Conservation (phyloP, 2,797 vertebrate genomes). For the Enteromius fasciolatus region DNA sequence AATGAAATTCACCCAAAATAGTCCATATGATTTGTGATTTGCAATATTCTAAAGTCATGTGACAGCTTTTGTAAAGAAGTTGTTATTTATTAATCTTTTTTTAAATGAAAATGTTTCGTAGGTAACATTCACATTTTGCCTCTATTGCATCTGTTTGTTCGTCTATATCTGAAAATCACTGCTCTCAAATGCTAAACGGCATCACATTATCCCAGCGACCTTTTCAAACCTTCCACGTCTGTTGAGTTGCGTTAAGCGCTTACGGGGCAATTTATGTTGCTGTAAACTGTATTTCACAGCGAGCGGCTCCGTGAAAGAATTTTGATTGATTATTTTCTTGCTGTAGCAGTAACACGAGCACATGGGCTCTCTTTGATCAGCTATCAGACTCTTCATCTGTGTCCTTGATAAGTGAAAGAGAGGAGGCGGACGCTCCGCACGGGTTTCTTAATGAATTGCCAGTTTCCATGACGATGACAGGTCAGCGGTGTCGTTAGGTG, state of each 20-base stretch:
- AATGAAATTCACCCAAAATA: background rate
- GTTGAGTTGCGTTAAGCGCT: background rate
- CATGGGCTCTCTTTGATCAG: background rate
- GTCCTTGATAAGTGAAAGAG: conserved; percentile 32
- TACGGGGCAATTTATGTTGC: background rate
- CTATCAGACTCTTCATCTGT: background rate
- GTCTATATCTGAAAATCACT: background rate
- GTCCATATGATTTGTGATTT: too few relatives aligned
- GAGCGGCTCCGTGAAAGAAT: background rate
- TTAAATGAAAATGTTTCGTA: background rate
- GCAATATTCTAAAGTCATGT: background rate
- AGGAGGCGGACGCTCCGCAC: background rate
- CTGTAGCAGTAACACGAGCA: background rate
- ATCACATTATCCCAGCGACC: conserved; percentile 6
- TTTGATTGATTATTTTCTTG: conserved; percentile 6
- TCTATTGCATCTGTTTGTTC: too few relatives aligned
- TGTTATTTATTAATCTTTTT: too few relatives aligned
- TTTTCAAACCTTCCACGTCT: conserved; percentile 5
- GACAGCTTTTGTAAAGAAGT: background rate
- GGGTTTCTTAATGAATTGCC: conserved; percentile 61
- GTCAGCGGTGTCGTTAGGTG: conserved; percentile 40
- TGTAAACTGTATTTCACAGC: background rate
- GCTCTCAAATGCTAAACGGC: background rate
- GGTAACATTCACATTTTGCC: background rate
- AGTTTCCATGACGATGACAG: conserved; percentile 79